Base-by-base conservation (phyloP, 2,113 vertebrate species). In the human region DNA sequence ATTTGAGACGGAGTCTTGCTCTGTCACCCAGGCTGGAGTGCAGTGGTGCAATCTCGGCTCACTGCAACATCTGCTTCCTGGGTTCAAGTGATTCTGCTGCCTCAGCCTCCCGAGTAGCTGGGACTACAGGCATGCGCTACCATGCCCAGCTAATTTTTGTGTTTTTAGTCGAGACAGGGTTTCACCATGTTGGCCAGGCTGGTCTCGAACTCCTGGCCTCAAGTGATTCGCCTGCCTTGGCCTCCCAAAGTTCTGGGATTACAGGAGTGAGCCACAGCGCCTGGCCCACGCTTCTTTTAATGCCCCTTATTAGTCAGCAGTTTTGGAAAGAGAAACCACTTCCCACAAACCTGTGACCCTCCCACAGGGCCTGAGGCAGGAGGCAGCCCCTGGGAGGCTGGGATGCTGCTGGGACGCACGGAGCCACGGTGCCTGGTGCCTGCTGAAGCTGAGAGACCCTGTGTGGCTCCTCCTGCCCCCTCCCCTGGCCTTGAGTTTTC, bases 381-480 rank as follows among this genome's bases (percentile, higher is more conserved):
- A 83, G 38, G 64, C 0, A 0, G 23, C 11, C 35, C 43, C 3
- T 25, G 50, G 57, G 73, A 35, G 83, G 20, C 64, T 22, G 17
- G 70, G 70, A 16, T 0, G 1, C 64, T 43, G 30, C 40, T 50
- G 4, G 10, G 40, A 17, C 40, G 40, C 25, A 22, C 13, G 0
- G 80, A 52, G n/a, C 61, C 64, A 6, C 0, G 27, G 50, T 17
- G 72, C 70, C 93, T 3, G 5, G 0, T 4, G 55, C n/a, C 30
- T 43, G 70, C 78, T 35, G 76, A 84, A 30, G 48, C 23, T 8
- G 9, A 23, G 16, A 50, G 0, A 5, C 45, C 48, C 38, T 17
- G 0, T 20, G 2, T 0, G 1, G 17, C 43, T 30, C 22, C n/a
- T 38, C 27, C 52, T 14, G 27, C 50, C 11, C 0, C 0, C 5